A percentile compares a stretch with the other conserved stretches of the same genome.
phyloP scores from a whole-genome alignment of 2,888 invertebrate genomes.

The Endotricha flammealis region DNA sequence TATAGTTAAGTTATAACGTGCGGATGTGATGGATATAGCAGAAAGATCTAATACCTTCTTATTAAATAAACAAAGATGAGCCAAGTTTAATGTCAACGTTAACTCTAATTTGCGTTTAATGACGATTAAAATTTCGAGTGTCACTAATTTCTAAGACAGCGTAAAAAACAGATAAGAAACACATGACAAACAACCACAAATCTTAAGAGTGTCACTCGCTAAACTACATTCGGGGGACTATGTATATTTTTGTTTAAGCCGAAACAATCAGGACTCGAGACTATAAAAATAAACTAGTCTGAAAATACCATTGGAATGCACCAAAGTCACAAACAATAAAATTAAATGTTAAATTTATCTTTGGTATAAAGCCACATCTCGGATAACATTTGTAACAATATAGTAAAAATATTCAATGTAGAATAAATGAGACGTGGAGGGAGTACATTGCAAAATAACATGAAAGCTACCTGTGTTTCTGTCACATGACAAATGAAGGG shows the following conservation, averaged over 20 bases:
- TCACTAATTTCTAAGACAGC: conserved; percentile 28
- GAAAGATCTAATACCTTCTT: no score
- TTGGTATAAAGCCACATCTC: no score
- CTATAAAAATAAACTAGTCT: conserved; percentile 1
- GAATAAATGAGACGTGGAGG: no score
- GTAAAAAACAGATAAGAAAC: conserved; percentile 32
- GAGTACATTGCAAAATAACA: neutral
- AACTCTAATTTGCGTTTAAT: neutral
- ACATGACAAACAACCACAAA: conserved; percentile 20
- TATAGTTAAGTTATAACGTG: no score
- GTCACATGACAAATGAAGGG: neutral
- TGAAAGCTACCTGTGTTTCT: neutral
- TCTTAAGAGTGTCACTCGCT: conserved; percentile 13
- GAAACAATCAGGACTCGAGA: conserved; percentile 4
- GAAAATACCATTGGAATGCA: neutral
- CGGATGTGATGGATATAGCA: no score
- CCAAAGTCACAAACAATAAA: neutral
- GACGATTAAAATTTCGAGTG: conserved; percentile 23
- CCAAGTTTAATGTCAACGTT: neutral
- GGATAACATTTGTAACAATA: no score
- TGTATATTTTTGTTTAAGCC: conserved; percentile 4
- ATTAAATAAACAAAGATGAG: no score
- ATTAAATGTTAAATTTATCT: neutral
- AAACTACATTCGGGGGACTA: neutral
- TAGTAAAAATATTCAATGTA: no score